Evolutionary conservation across 2,888 invertebrate species (phyloP), one percentile per base, ranked within the genome.

Genomic region (Leucophora obtusa): DNA sequence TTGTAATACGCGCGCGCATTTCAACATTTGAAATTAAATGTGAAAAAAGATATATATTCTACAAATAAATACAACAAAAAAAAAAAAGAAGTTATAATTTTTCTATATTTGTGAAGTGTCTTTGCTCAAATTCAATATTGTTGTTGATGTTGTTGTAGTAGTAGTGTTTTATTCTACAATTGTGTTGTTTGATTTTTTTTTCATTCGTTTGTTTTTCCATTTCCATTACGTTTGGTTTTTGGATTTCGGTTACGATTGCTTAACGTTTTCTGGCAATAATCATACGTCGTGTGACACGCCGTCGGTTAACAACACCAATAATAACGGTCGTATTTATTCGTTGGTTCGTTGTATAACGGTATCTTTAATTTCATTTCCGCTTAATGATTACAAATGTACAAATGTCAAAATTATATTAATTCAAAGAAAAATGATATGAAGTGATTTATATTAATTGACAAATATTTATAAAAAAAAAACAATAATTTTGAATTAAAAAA

Each of bases 261-360:
- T 81, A 81, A 81, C 81, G 80, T 79, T 79, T 86, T 85, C 86
- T 47, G 70, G 81, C 77, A 81, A 81, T 81, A 81, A 77, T 83
- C 86, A 85, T 84, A 84, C 85, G 85, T 85, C 86, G 86, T 86
- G 87, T 86, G 87, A 88, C 87, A 87, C 85, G 86, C 88, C 88
- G 88, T 87, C 88, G 88, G 88, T 84, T 77, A 81, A 81, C 81
- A 81, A 81, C 77, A 60, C 73, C 10, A 47, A 63, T 63, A 71
- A 69, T 62, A 73, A 74, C 83, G 73, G 69, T 78, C 59, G 58
- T 63, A 43, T 6, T 24, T 43, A 33, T 28, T 14, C 8, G 15
- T 33, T 65, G 28, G 50, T 51, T 71, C 70, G 70, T 28, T 28
- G 28, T 28, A 56, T 69, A 62, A 75, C 69, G 75, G 69, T 75